Conservation (phyloP, 2,797 vertebrate genomes). For the Hippopotamyrus pictus region DNA sequence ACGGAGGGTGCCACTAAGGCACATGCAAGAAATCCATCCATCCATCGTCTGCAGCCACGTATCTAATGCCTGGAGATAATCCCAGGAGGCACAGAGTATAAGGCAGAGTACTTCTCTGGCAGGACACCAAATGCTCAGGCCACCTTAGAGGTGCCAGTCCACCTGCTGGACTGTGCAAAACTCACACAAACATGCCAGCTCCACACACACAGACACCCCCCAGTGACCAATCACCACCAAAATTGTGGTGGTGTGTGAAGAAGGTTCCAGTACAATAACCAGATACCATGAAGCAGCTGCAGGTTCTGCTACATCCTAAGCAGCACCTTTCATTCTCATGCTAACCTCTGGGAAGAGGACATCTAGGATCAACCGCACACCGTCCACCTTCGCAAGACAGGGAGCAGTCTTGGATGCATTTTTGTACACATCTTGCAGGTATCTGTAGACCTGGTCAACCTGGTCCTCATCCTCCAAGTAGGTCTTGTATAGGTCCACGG, state of each 20-base stretch:
- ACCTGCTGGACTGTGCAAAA: neutral
- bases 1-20: neutral
- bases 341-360: constrained; percentile 88
- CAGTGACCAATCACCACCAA: neutral
- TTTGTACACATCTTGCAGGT: constrained; percentile 66
- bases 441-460: constrained; percentile 72
- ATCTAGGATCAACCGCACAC: constrained; percentile 73
- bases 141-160: neutral
- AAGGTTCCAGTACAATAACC: neutral
- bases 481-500: constrained; percentile 54
- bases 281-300: neutral
- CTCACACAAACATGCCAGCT: neutral
- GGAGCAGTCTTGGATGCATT: constrained; percentile 40
- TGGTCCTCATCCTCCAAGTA: constrained; percentile 88
- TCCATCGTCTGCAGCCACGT: neutral
- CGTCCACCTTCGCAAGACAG: constrained; percentile 52
- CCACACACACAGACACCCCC: neutral
- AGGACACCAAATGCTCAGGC: neutral
- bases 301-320: neutral
- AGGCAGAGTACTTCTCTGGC: neutral
- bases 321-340: neutral
- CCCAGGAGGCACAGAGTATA: neutral
- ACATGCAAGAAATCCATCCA: neutral
- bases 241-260: neutral
- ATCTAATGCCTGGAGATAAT: neutral